Evolutionary conservation across 2,797 vertebrate genomes (phyloP).

Genomic region (Coreius guichenoti): DNA sequence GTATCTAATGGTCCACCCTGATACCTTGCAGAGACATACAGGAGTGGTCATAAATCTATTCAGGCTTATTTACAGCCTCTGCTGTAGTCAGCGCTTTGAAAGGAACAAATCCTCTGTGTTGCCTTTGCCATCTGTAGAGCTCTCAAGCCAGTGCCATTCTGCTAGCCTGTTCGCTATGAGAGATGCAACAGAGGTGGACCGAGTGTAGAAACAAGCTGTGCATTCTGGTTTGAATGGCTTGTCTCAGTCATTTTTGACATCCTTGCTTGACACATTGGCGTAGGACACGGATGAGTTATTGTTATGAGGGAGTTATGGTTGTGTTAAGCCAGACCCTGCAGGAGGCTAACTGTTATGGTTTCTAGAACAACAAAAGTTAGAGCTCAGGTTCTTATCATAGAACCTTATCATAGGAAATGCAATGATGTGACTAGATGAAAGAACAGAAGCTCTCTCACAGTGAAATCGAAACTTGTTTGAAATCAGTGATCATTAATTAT

Average conservation of each 20-base stretch:
- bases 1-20: slow-evolving; percentile 67
- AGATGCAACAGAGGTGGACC: slow-evolving; percentile 42
- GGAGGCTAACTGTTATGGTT: slow-evolving; percentile 1
- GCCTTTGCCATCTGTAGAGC: slow-evolving; percentile 67
- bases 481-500: slow-evolving; percentile 53
- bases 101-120: slow-evolving; percentile 65
- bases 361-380: background rate
- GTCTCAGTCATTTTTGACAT: slow-evolving; percentile 16
- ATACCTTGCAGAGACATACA: slow-evolving; percentile 71
- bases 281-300: background rate
- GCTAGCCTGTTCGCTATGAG: slow-evolving; percentile 38
- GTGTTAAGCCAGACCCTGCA: background rate
- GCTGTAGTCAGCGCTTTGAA: slow-evolving; percentile 80
- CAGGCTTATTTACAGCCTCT: slow-evolving; percentile 75
- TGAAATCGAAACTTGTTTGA: slow-evolving; percentile 56
- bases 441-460: slow-evolving; percentile 35
- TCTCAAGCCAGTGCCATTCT: slow-evolving; percentile 61
- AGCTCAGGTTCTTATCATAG: background rate
- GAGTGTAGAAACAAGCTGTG: slow-evolving; percentile 9
- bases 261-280: background rate
- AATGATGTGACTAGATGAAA: slow-evolving; percentile 5
- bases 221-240: slow-evolving; percentile 20
- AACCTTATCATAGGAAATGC: background rate
- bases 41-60: slow-evolving; percentile 73
- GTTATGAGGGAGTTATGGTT: slow-evolving; percentile 16